Percentiles rank a stretch among this genome's conserved stretches.
Evolutionary conservation across 1,140 invertebrate genomes (phyloP).

Genomic region (Cotesia typhae): DNA sequence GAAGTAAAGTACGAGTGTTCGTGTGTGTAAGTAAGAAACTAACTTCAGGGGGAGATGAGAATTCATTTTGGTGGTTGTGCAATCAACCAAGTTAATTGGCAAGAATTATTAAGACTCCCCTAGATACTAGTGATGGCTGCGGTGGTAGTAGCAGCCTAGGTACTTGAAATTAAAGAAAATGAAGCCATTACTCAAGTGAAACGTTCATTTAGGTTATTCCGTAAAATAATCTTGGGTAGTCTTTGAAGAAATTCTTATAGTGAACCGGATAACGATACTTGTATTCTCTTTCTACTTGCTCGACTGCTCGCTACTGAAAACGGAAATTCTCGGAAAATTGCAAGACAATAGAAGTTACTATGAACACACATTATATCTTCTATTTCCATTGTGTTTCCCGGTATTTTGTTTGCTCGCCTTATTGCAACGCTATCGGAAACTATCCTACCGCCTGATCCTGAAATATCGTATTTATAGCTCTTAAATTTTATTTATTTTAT

Average conservation of each 20-base stretch:
- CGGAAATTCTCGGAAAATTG: slow-evolving; percentile 8
- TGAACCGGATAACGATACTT: slow-evolving; percentile 11
- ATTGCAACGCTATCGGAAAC: slow-evolving; percentile 28
- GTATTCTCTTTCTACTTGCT: not conserved
- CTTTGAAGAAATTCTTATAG: not conserved
- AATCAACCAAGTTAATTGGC: slow-evolving; percentile 27
- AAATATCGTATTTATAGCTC: slow-evolving; percentile 25
- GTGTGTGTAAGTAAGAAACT: too few species aligned
- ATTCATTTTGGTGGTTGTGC: slow-evolving; percentile 16
- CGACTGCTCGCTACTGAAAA: not conserved
- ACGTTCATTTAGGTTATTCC: not conserved
- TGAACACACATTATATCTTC: slow-evolving; percentile 14
- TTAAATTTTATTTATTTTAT: not conserved
- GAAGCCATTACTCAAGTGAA: not conserved
- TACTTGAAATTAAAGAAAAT: not conserved
- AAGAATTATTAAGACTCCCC: slow-evolving; percentile 15
- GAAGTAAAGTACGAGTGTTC: too few species aligned
- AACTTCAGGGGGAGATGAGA: not conserved
- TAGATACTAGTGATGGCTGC: not conserved
- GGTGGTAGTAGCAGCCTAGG: too few species aligned
- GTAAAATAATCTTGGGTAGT: not conserved
- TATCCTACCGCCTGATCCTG: slow-evolving; percentile 24
- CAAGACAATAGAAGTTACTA: slow-evolving; percentile 4
- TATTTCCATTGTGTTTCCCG: not conserved
- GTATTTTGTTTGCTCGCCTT: slow-evolving; percentile 11